Evolutionary conservation across 2,888 invertebrate species (phyloP).

Genomic region (Drosophila buzzatii): DNA sequence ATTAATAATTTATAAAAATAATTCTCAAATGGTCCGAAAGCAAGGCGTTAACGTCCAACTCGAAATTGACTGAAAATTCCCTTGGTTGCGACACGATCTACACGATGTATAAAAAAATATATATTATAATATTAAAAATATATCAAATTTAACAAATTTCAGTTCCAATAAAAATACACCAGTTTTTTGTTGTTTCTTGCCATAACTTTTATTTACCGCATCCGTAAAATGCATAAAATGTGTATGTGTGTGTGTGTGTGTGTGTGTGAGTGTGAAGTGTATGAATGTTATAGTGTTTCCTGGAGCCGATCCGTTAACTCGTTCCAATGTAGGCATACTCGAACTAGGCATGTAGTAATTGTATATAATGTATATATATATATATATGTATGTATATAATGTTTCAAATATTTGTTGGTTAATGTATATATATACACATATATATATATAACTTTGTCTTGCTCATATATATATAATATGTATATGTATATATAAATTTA

Average conservation of each 20-base stretch:
- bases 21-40: too few species aligned
- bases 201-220: conserved; percentile 59
- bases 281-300: conserved; percentile 14
- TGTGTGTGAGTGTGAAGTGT: conserved; percentile 11
- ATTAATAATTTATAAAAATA: too few species aligned
- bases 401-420: conserved; percentile 46
- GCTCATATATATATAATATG: conserved; percentile 44
- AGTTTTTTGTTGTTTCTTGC: conserved; percentile 20
- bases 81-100: too few species aligned
- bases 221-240: conserved; percentile 47
- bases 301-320: conserved; percentile 17
- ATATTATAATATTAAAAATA: too few species aligned
- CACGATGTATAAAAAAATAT: too few species aligned
- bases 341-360: conserved; percentile 26
- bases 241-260: conserved; percentile 15
- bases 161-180: neutral
- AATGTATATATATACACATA: conserved; percentile 28
- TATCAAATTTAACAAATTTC: too few species aligned
- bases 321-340: conserved; percentile 10
- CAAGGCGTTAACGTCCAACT: too few species aligned
- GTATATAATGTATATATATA: conserved; percentile 33
- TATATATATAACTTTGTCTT: conserved; percentile 1
- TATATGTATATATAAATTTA: conserved; percentile 76
- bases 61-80: too few species aligned
- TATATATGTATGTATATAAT: conserved; percentile 29